phyloP scores from a whole-genome alignment of 1,140 invertebrate species.

The Proctacanthus coquilletti region DNA sequence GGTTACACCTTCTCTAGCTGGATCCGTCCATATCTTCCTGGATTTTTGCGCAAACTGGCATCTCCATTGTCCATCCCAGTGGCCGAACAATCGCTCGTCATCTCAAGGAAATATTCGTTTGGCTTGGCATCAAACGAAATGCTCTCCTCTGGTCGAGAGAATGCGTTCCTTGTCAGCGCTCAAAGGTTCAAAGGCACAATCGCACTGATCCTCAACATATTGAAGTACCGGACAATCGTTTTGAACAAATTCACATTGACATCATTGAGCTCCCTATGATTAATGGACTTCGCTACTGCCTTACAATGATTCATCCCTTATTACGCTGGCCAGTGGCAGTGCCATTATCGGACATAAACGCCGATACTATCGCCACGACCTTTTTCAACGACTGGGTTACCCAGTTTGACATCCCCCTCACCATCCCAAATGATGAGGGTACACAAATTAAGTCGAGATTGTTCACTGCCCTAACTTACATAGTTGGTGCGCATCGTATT shows the following conservation, averaged over 20 bases:
- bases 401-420: background rate
- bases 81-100: background rate
- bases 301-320: background rate
- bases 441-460: too few relatives aligned
- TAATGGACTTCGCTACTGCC: conserved; percentile 7
- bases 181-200: conserved; percentile 5
- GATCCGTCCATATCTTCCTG: background rate
- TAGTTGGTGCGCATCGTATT: background rate
- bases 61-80: background rate
- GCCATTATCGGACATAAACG: background rate
- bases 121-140: background rate
- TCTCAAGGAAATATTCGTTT: background rate
- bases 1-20: background rate
- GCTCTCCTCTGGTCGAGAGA: background rate
- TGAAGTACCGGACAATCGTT: conserved; percentile 6
- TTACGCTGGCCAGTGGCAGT: background rate
- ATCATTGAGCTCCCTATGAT: conserved; percentile 13
- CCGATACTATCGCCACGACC: background rate
- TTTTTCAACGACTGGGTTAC: background rate
- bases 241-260: conserved; percentile 17
- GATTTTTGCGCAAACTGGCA: background rate
- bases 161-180: conserved; percentile 7
- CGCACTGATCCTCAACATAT: conserved; percentile 1
- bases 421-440: background rate
- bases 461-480: background rate